Base-by-base conservation (phyloP, 2,113 vertebrate species). In the cat (Felis catus) region DNA sequence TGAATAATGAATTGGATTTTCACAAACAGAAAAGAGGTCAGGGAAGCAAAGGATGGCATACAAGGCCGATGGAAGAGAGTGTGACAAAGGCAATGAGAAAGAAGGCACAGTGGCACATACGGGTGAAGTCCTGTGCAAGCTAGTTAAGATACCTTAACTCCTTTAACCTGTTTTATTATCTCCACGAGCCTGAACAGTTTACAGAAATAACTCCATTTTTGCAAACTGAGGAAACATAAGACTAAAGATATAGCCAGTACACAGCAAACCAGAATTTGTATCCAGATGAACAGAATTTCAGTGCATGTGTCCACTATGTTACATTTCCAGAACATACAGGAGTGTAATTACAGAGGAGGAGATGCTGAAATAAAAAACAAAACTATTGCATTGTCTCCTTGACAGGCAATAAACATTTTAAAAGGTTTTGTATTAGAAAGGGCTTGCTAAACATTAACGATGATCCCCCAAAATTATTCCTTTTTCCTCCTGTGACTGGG, bases 341-440 rank as follows among this genome's bases (percentile, higher is more conserved):
- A 51, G n/a, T 39, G 39, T 85, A 84, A 95, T 95, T 90, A 41
- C 23, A 61, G 51, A 95, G 29, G 83, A 89, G 68, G 21, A 63
- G 33, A 85, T 70, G 36, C 55, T 65, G 55, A 96, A 89, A 95
- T 71, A 84, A 92, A 89, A 79, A 61, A 51, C 73, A 88, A 81
- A 92, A 45, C 21, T 1, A 66, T 45, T 74, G 14, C 55, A 85
- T 23, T 73, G 55, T 73, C 65, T 97, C 23, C 66, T 68, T 91
- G 82, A 80, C 21, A 95, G 4, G 63, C 39, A 92, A 81, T 88
- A 81, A 97, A 95, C 51, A 85, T 85, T 87, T 89, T 68, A 91
- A 53, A 92, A 39, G 23, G 10, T 9, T 85, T 85, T 33, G 36
- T 78, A 85, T 93, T 84, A 85, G 51, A 92, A 94, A 83, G 31